Base-by-base conservation (phyloP, 1,140 invertebrate species). In the Sinonovacula constricta region DNA sequence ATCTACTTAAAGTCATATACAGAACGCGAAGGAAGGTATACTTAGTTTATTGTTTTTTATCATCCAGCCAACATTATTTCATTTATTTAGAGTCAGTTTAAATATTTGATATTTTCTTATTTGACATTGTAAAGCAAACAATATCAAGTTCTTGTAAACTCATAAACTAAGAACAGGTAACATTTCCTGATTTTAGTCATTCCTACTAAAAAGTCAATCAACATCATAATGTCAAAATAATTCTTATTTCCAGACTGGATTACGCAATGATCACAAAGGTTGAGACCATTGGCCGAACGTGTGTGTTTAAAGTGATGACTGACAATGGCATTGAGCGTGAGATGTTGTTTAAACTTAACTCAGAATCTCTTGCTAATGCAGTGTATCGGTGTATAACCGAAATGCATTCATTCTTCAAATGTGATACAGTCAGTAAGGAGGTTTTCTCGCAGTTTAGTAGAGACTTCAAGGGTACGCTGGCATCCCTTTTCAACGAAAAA, bases 381-480 rank as follows among this genome's bases (percentile, higher is more conserved):
- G 91, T 97, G 1, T 97, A 97, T 88, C 92, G 96, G 53, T 95
- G 95, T n/a, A 94, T 97, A 65, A 97, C 96, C 0, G 96, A 97
- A 90, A 96, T 96, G 85, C 96, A 97, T 88, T 96, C 95, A 3
- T 97, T 97, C 92, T 97, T 96, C 89, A 96, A 95, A 83, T 97
- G 96, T 91, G 96, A 97, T 88, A 97, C 96, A 0, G 96, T 97
- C 1, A 93, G 95, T 15, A 95, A 94, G 83, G 95, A 95, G 68
- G 96, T 97, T 30, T 96, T 95, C 3, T 94, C 95, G 56, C 96
- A 97, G 89, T 97, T 95, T 86, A 96, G 96, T 39, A 93, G 95
- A 70, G 96, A 97, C 91, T 92, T 97, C 68, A 97, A 97, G 93
- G 96, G 96, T 68, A 97, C 95, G n/a, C 95, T 97, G 83, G 95